A percentile compares a stretch with the other conserved stretches of the same genome.
Conservation (phyloP, 1,140 invertebrate species). For the Galleria mellonella region DNA sequence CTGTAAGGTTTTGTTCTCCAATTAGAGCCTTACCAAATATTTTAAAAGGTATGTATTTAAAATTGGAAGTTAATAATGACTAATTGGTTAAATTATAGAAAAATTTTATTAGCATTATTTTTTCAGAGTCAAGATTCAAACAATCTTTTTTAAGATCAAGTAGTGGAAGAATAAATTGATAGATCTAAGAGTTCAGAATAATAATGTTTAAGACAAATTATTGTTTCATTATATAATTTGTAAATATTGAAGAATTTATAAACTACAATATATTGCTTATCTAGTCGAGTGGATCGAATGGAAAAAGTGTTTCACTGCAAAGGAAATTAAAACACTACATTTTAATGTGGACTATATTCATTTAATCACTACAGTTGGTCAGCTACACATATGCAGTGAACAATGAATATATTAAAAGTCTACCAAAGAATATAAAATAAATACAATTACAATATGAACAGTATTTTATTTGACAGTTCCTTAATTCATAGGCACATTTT, state of each 20-base stretch:
- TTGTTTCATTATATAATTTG: too few species aligned
- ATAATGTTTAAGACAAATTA: neutral
- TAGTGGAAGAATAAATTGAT: slow-evolving; percentile 36
- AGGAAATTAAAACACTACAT: too few species aligned
- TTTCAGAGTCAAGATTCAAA: slow-evolving; percentile 62
- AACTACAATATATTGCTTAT: too few species aligned
- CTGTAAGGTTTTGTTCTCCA: slow-evolving; percentile 62
- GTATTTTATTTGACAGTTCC: too few species aligned
- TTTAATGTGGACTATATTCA: too few species aligned
- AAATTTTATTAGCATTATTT: slow-evolving; percentile 5
- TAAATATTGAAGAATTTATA: too few species aligned
- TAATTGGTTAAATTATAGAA: neutral
- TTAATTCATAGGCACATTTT: neutral
- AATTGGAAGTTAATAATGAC: neutral
- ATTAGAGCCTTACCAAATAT: slow-evolving; percentile 59
- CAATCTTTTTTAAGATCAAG: slow-evolving; percentile 44
- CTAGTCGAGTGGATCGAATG: too few species aligned
- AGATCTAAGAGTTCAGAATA: neutral
- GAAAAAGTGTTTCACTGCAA: too few species aligned
- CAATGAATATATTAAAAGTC: too few species aligned
- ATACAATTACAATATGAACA: neutral
- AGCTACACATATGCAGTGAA: too few species aligned
- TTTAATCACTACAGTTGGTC: too few species aligned
- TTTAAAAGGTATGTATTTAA: slow-evolving; percentile 48
- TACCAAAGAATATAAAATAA: too few species aligned